These are phyloP conservation scores for Tineola bisselliella DNA, from an alignment of 2,888 invertebrate genomes.

Conservation along the genomic window DNA sequence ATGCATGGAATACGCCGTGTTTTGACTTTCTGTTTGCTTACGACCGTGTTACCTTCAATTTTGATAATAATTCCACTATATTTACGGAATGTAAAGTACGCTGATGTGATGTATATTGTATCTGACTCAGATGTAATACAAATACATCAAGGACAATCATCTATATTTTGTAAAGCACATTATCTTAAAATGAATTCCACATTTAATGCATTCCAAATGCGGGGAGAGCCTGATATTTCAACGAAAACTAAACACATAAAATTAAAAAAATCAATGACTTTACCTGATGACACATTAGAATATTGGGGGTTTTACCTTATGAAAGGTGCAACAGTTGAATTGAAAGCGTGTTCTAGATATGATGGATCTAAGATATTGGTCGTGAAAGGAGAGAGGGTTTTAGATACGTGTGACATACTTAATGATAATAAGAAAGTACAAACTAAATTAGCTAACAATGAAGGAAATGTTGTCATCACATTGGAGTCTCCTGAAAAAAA, in stretches of 20 bases:
- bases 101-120: constrained; percentile 80
- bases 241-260: constrained; percentile 77
- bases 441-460: constrained; percentile 67
- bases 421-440: constrained; percentile 74
- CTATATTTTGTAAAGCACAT: constrained; percentile 83
- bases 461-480: constrained; percentile 63
- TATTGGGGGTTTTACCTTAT: constrained; percentile 90
- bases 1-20: constrained; percentile 86
- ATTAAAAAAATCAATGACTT: constrained; percentile 81
- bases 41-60: constrained; percentile 77
- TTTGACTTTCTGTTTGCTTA: constrained; percentile 79
- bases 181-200: constrained; percentile 78
- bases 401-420: constrained; percentile 81
- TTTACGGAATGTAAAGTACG: constrained; percentile 78
- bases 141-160: constrained; percentile 83
- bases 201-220: constrained; percentile 79
- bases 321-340: constrained; percentile 78
- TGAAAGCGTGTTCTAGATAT: constrained; percentile 83
- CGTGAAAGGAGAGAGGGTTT: constrained; percentile 79
- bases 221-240: constrained; percentile 74
- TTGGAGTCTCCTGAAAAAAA: constrained; percentile 40
- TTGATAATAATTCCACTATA: constrained; percentile 82
- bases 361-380: constrained; percentile 83
- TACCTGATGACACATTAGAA: constrained; percentile 86
- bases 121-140: constrained; percentile 87